phyloP scores from a whole-genome alignment of 2,797 vertebrate genomes.

The Anomalospiza imberbis region DNA sequence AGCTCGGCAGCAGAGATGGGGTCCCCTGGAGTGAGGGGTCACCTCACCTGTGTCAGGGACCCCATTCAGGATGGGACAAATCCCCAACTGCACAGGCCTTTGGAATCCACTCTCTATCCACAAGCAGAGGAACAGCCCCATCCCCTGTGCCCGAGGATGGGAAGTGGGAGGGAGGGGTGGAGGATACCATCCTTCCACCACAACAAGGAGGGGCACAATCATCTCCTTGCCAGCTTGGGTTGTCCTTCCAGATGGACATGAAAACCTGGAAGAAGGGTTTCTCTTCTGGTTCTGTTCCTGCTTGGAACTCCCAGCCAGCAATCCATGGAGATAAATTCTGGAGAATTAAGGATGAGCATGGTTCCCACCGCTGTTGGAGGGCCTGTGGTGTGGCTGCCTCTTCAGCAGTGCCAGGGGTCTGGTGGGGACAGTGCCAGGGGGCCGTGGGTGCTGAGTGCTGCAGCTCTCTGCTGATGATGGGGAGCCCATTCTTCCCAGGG shows the following conservation, averaged over 20 bases:
- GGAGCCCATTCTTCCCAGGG: not conserved
- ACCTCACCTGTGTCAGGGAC: not conserved
- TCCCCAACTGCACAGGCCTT: not conserved
- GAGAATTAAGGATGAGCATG: not conserved
- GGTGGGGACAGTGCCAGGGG: not conserved
- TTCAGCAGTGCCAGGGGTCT: not conserved
- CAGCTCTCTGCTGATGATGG: not conserved
- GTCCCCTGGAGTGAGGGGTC: not conserved
- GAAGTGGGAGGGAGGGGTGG: not conserved
- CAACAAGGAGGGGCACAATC: not conserved
- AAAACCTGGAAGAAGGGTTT: not conserved
- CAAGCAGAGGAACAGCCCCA: not conserved
- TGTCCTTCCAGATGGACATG: not conserved
- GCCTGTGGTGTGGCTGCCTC: not conserved
- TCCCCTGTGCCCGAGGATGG: not conserved
- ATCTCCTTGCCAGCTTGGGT: not conserved
- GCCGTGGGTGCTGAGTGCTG: not conserved
- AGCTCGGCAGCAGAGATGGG: not conserved
- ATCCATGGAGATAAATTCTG: not conserved
- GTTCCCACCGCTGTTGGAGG: not conserved
- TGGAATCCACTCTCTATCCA: not conserved
- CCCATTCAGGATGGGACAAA: not conserved
- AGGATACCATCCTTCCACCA: not conserved
- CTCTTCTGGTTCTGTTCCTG: not conserved
- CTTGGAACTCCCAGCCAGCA: not conserved